Conservation (phyloP, 1,140 invertebrate genomes). For the Teleogryllus occipitalis region DNA sequence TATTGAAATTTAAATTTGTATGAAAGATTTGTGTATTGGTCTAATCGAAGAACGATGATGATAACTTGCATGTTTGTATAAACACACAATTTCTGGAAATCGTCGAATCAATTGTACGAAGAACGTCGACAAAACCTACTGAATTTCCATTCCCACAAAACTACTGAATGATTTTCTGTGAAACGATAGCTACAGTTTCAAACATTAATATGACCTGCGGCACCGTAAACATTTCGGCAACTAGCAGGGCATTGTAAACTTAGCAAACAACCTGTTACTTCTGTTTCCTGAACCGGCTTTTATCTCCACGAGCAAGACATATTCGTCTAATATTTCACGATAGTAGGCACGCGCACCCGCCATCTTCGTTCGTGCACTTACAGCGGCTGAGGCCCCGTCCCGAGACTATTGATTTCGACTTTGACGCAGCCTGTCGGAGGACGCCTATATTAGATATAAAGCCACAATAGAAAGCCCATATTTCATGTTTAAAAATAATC, state of each 20-base stretch:
- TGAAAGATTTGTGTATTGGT: too few relatives aligned
- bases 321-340: constrained; percentile 5
- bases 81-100: too few relatives aligned
- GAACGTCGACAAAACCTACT: too few relatives aligned
- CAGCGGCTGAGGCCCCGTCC: not conserved
- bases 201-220: not conserved
- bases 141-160: too few relatives aligned
- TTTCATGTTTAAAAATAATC: not conserved
- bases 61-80: too few relatives aligned
- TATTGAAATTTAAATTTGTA: too few relatives aligned
- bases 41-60: too few relatives aligned
- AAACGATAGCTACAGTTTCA: not conserved
- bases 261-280: not conserved
- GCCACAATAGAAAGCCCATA: not conserved
- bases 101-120: too few relatives aligned
- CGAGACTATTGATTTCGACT: not conserved
- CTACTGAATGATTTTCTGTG: not conserved
- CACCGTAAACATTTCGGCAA: not conserved
- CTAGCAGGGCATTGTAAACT: not conserved
- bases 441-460: too few relatives aligned
- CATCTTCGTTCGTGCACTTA: not conserved
- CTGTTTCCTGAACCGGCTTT: not conserved
- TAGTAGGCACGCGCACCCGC: not conserved
- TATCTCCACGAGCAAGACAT: not conserved
- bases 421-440: not conserved